Evolutionary conservation across 92 coral and sea anemone genomes (phyloP).

Genomic region (Actinernus sp.): DNA sequence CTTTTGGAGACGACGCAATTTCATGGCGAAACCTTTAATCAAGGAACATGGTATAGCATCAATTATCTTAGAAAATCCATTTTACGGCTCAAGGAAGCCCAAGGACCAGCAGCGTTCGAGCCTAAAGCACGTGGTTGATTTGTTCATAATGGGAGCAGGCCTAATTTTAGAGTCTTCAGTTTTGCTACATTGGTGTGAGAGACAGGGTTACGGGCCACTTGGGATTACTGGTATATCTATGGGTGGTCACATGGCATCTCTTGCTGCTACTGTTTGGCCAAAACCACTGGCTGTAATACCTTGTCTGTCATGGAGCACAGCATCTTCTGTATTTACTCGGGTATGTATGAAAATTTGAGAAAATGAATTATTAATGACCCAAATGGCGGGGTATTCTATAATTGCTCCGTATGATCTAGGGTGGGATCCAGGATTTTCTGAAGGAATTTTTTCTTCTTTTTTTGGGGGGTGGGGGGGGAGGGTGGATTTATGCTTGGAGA

Average conservation of each 20-base stretch:
- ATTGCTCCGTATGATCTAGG: too few relatives aligned
- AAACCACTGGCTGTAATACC: conserved; percentile 95
- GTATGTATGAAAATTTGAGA: too few relatives aligned
- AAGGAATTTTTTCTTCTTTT: too few relatives aligned
- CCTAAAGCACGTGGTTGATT: conserved; percentile 83
- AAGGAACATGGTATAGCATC: conserved; percentile 87
- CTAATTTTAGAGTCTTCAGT: conserved; percentile 88
- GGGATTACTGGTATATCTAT: conserved; percentile 94
- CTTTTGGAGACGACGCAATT: conserved; percentile 94
- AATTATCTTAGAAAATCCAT: conserved; percentile 88
- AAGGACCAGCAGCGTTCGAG: conserved; percentile 90
- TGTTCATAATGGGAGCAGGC: conserved; percentile 95
- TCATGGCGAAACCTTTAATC: conserved; percentile 93
- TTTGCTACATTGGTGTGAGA: conserved; percentile 86
- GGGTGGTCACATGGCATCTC: conserved; percentile 99
- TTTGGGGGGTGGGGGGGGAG: too few relatives aligned
- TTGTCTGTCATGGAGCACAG: conserved; percentile 96
- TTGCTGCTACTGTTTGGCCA: conserved; percentile 97
- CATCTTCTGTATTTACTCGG: conserved; percentile 94
- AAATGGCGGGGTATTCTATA: too few relatives aligned
- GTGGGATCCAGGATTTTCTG: too few relatives aligned
- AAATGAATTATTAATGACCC: too few relatives aligned
- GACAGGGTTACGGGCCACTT: conserved; percentile 88
- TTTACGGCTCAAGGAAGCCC: conserved; percentile 91
- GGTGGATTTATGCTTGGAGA: background rate